A percentile compares a stretch with the other conserved stretches of the same genome.
Conservation (phyloP, 2,113 vertebrate species). For the Castor canadensis region DNA sequence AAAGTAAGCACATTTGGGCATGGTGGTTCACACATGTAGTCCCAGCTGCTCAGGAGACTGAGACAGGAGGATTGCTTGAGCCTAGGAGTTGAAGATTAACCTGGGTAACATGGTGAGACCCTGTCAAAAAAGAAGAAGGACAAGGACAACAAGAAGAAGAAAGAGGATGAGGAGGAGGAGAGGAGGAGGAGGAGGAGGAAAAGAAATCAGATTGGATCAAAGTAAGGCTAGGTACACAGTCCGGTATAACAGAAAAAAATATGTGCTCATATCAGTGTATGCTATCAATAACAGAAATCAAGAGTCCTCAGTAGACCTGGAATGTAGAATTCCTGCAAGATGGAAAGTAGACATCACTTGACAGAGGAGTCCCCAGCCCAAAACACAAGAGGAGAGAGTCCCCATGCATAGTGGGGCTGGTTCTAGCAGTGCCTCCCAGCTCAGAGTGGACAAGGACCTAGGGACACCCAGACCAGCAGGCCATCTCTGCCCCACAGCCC, state of each 20-base stretch:
- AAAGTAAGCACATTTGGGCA: neutral
- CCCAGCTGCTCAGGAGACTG: neutral
- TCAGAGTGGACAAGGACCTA: neutral
- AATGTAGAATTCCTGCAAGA: neutral
- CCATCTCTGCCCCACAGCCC: neutral
- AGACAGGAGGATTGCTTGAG: neutral
- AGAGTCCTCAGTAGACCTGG: neutral
- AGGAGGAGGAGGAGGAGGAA: neutral
- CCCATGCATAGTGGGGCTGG: neutral
- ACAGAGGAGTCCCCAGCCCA: neutral
- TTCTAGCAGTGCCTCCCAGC: neutral
- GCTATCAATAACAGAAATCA: neutral
- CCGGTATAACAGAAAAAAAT: neutral
- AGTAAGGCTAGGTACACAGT: neutral
- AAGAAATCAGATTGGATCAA: neutral
- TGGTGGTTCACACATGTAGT: neutral
- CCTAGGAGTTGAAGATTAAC: neutral
- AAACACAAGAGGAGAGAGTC: neutral
- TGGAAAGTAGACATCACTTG: neutral
- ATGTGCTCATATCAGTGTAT: neutral
- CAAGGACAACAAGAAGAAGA: neutral
- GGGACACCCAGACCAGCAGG: neutral
- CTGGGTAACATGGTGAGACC: neutral
- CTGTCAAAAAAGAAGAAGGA: neutral
- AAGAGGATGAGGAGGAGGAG: neutral